Evolutionary conservation across 2,797 vertebrate genomes (phyloP), one percentile per base, ranked within the genome.

Genomic region (Poeciliopsis presidionis): DNA sequence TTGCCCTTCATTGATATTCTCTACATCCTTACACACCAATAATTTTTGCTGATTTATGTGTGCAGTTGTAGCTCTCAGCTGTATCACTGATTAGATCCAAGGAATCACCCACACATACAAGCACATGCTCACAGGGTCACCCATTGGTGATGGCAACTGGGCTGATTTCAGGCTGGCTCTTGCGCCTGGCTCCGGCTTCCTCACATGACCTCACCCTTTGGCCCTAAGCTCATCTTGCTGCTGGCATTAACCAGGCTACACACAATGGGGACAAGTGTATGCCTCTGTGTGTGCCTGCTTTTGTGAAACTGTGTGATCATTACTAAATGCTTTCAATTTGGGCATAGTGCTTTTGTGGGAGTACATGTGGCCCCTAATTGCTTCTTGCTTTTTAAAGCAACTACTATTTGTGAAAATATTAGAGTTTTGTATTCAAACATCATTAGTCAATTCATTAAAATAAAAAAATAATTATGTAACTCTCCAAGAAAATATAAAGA

Each of bases 191-290:
- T 94, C 93, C 81, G 88, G 79, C 87, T 91, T 85, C 79, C 91
- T 90, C 92, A 92, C 79, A 95, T 94, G 91, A 95, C 92, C 91
- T 94, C 93, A 93, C 91, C 79, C 83, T 82, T 89, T 73, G 72
- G 80, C 83, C 84, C 78, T 82, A 71, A 49, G 75, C 73, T 47
- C 76, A 76, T 84, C 84, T 80, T 76, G 77, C 84, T 77, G 84
- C 93, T 79, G 90, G 87, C 86, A 87, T 72, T 88, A 84, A 83
- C 74, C 80, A 77, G 73, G 77, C 80, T 36, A 3, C 73, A 2
- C 74, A 94, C 92, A 93, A 93, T 91, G 75, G 80, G 92, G 90
- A 93, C 89, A 87, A 77, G 79, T 57, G 73, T 83, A 75, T 74
- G 67, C 45, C 43, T 46, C 16, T 78, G 51, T 78, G 57, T 84